Conservation (phyloP, 2,797 vertebrate genomes). For the Poecilia gillii region DNA sequence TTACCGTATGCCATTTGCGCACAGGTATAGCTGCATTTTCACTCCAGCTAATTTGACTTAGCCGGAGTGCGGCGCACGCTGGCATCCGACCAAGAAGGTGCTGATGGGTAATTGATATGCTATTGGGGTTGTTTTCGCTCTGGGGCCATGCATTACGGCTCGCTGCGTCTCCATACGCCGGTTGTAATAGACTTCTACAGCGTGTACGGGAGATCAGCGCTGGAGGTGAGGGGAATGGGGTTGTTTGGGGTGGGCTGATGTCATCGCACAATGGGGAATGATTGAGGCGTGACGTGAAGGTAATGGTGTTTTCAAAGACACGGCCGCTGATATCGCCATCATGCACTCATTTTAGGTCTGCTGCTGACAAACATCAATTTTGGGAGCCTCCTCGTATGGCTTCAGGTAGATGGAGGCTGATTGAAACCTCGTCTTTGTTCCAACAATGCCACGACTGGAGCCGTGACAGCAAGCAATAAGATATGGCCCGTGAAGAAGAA, state of each 20-base stretch:
- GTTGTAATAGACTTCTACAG: constrained; percentile 75
- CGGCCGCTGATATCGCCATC: constrained; percentile 71
- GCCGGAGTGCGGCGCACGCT: constrained; percentile 45
- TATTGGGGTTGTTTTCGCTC: constrained; percentile 72
- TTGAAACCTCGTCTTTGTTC: constrained; percentile 57
- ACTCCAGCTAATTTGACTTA: constrained; percentile 63
- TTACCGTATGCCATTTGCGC: constrained; percentile 64
- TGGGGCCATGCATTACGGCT: constrained; percentile 75
- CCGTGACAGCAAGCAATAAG: constrained; percentile 39
- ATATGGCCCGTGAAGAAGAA: constrained; percentile 25
- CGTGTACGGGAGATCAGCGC: constrained; percentile 66
- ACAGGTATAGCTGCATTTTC: constrained; percentile 69
- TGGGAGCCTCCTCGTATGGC: constrained; percentile 54
- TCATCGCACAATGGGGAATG: constrained; percentile 76
- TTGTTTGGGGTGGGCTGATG: constrained; percentile 13
- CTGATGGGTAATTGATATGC: constrained; percentile 83
- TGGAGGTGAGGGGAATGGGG: constrained; percentile 53
- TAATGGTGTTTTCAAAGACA: constrained; percentile 83
- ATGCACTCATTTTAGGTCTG: constrained; percentile 72
- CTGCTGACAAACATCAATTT: constrained; percentile 75
- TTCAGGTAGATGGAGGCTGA: constrained; percentile 61
- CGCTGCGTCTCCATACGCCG: constrained; percentile 56
- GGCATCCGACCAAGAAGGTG: constrained; percentile 64
- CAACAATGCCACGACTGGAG: constrained; percentile 35
- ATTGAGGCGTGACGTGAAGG: constrained; percentile 81